Conservation (phyloP, 2,888 invertebrate genomes). For the Physocephala rufipes region DNA sequence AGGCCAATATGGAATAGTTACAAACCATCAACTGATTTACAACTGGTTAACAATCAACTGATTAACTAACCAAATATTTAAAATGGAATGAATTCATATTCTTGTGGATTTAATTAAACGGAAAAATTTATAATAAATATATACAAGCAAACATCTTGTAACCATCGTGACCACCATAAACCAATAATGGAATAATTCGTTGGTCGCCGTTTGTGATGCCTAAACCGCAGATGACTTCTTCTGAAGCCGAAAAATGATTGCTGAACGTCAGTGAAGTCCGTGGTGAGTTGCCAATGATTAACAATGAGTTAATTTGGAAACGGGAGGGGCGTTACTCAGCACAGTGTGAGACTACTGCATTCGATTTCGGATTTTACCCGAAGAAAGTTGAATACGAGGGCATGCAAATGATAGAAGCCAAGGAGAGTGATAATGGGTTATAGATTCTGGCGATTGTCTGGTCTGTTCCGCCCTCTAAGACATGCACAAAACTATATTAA, state of each 20-base stretch:
- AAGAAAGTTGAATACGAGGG: background rate
- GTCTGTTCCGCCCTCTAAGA: background rate
- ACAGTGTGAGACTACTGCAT: constrained; percentile 47
- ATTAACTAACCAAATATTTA: too few species aligned
- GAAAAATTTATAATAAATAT: background rate
- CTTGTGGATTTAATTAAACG: background rate
- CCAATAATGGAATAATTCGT: constrained; percentile 29
- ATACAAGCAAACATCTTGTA: background rate
- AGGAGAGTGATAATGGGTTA: background rate
- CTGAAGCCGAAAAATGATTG: background rate
- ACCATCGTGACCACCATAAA: constrained; percentile 25
- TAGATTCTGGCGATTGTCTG: background rate
- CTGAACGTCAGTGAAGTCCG: background rate
- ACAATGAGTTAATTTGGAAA: constrained; percentile 41
- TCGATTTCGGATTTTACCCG: background rate
- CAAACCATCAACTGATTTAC: too few species aligned
- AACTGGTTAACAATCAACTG: too few species aligned
- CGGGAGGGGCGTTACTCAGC: constrained; percentile 46
- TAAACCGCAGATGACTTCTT: background rate
- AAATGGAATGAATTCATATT: too few species aligned
- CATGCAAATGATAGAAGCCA: background rate
- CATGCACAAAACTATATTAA: constrained; percentile 7
- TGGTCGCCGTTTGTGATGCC: background rate
- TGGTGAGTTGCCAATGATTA: constrained; percentile 25
- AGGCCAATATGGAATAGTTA: too few species aligned